phyloP scores from a whole-genome alignment of 1,140 invertebrate genomes.

The Tetramorium alpestre region DNA sequence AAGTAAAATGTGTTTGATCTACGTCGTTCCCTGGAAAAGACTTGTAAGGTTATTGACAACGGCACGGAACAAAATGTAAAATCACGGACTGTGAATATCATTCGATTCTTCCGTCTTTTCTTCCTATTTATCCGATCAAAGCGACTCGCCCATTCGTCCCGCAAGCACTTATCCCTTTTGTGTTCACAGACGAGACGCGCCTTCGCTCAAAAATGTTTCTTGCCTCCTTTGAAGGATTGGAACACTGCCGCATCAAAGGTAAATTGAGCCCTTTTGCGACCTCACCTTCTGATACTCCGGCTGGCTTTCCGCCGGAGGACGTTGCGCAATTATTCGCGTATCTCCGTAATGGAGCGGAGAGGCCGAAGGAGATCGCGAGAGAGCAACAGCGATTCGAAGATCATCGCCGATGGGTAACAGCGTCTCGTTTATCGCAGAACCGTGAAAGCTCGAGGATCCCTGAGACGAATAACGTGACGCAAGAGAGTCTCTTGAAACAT shows the following conservation, averaged over 20 bases:
- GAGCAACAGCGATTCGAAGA: conserved; percentile 29
- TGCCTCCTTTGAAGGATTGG: conserved; percentile 67
- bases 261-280: conserved; percentile 66
- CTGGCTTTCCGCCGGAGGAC: conserved; percentile 55
- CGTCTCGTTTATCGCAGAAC: conserved; percentile 45
- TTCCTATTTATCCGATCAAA: conserved; percentile 56
- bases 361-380: conserved; percentile 4
- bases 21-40: not conserved
- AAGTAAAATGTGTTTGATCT: conserved; percentile 24
- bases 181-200: conserved; percentile 63
- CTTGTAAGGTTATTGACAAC: conserved; percentile 1
- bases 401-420: conserved; percentile 23
- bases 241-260: conserved; percentile 71
- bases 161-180: conserved; percentile 64
- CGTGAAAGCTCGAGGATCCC: conserved; percentile 23
- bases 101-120: conserved; percentile 51
- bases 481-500: not conserved
- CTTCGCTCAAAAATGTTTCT: conserved; percentile 67
- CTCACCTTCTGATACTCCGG: conserved; percentile 42
- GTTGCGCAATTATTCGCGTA: conserved; percentile 52
- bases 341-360: conserved; percentile 40
- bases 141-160: conserved; percentile 13
- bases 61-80: conserved; percentile 43
- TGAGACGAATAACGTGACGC: not conserved
- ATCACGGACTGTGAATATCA: conserved; percentile 54